A percentile compares a stretch with the other conserved stretches of the same genome.
These are phyloP conservation scores for Paedocypris micromegethes DNA, from an alignment of 2,797 vertebrate species.

Conservation along the genomic window DNA sequence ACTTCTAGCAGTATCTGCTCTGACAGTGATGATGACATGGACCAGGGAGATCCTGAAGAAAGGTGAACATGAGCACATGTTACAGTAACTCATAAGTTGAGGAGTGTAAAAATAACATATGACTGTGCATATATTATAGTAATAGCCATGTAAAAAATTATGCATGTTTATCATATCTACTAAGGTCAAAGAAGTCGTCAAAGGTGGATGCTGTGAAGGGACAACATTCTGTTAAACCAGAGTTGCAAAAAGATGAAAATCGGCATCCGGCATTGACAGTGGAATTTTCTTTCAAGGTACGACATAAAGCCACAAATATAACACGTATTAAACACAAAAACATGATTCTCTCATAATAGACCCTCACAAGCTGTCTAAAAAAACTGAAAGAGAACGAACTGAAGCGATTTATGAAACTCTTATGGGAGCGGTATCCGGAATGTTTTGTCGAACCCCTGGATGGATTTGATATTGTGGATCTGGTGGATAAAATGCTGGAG, in stretches of 20 bases:
- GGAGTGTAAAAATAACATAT: too few species aligned
- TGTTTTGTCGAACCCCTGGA: slow-evolving; percentile 51
- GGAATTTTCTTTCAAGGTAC: slow-evolving; percentile 61
- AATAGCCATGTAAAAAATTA: too few species aligned
- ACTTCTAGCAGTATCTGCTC: slow-evolving; percentile 61
- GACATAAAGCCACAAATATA: not conserved
- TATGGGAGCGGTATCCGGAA: slow-evolving; percentile 62
- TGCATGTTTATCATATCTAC: not conserved
- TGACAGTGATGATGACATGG: slow-evolving; percentile 56
- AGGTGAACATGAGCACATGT: slow-evolving; percentile 52
- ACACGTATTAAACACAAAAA: not conserved
- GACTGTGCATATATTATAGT: too few species aligned
- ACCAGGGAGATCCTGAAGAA: slow-evolving; percentile 30
- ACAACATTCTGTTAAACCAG: slow-evolving; percentile 37
- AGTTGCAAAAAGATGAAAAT: slow-evolving; percentile 36
- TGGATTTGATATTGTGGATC: slow-evolving; percentile 57
- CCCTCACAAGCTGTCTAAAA: slow-evolving; percentile 50
- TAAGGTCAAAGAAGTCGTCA: slow-evolving; percentile 26
- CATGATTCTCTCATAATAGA: slow-evolving; percentile 44
- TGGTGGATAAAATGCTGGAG: slow-evolving; percentile 65
- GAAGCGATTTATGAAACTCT: slow-evolving; percentile 46
- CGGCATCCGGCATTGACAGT: slow-evolving; percentile 62
- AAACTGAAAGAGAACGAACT: slow-evolving; percentile 43
- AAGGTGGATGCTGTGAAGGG: not conserved
- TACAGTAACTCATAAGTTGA: too few species aligned